These are phyloP conservation scores for Pagetopsis macropterus DNA, from an alignment of 2,797 vertebrate species.

Conservation along the genomic window DNA sequence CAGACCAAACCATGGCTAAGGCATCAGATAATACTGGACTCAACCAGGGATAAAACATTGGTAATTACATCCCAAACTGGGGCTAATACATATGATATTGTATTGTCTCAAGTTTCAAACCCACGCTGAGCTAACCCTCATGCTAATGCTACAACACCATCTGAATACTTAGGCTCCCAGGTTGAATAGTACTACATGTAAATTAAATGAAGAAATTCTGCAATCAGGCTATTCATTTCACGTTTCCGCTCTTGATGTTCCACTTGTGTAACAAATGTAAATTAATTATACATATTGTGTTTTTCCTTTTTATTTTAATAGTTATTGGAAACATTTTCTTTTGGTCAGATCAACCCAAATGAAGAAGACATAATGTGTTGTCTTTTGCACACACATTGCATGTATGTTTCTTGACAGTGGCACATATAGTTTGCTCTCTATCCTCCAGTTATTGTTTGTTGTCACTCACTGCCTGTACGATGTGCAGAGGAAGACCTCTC, in stretches of 20 bases:
- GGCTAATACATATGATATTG: too few species aligned
- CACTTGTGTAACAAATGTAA: too few species aligned
- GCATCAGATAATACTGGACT: too few species aligned
- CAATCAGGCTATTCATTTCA: too few species aligned
- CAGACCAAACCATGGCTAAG: background rate
- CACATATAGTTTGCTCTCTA: background rate
- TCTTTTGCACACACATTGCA: background rate
- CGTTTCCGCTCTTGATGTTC: too few species aligned
- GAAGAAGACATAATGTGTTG: too few species aligned
- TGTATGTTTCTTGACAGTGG: slow-evolving; percentile 2
- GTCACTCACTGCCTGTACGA: background rate
- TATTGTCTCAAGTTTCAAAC: background rate
- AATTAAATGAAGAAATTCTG: too few species aligned
- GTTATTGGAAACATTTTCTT: background rate
- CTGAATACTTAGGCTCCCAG: background rate
- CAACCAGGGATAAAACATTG: background rate
- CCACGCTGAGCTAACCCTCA: background rate
- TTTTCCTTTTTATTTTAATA: too few species aligned
- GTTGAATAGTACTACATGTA: too few species aligned
- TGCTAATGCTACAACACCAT: background rate
- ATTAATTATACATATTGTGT: too few species aligned
- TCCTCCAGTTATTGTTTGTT: slow-evolving; percentile 7
- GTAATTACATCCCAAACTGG: too few species aligned
- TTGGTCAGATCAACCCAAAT: background rate
- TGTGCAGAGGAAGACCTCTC: slow-evolving; percentile 16